These are phyloP conservation scores for Hyles lineata DNA, from an alignment of 2,888 invertebrate genomes.

Conservation along the genomic window DNA sequence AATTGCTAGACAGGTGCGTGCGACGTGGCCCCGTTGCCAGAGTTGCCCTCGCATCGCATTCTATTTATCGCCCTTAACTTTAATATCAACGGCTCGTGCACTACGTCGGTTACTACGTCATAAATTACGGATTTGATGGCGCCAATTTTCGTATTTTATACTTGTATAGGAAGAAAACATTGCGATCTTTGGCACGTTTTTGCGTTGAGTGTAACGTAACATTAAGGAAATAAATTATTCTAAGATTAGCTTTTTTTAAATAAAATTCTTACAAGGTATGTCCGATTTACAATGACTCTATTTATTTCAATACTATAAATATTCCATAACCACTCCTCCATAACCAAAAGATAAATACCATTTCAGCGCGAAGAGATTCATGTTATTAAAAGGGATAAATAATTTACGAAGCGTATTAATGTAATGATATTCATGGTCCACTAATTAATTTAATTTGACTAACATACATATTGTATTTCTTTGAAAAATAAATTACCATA, in stretches of 20 bases:
- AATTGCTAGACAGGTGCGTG: conserved; percentile 75
- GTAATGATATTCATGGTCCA: too few species aligned
- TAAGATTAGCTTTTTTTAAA: too few species aligned
- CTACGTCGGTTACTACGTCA: background rate
- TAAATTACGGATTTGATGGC: conserved; percentile 1
- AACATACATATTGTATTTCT: too few species aligned
- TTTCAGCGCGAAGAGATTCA: background rate
- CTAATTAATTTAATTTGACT: too few species aligned
- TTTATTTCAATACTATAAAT: background rate
- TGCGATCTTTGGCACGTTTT: background rate
- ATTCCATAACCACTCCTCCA: background rate
- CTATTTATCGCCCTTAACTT: conserved; percentile 68
- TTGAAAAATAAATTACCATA: too few species aligned
- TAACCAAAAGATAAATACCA: background rate
- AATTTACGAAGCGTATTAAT: conserved; percentile 6
- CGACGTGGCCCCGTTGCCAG: conserved; percentile 55
- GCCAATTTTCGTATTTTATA: background rate
- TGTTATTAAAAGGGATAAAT: conserved; percentile 5
- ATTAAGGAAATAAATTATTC: too few species aligned
- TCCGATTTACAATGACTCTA: background rate
- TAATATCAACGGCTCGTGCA: conserved; percentile 36
- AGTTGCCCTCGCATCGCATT: conserved; percentile 48
- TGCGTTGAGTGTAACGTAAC: too few species aligned
- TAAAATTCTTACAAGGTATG: too few species aligned
- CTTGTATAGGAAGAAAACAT: background rate